Base-by-base conservation (phyloP, 2,888 invertebrate species). In the Masnerella sp. region DNA sequence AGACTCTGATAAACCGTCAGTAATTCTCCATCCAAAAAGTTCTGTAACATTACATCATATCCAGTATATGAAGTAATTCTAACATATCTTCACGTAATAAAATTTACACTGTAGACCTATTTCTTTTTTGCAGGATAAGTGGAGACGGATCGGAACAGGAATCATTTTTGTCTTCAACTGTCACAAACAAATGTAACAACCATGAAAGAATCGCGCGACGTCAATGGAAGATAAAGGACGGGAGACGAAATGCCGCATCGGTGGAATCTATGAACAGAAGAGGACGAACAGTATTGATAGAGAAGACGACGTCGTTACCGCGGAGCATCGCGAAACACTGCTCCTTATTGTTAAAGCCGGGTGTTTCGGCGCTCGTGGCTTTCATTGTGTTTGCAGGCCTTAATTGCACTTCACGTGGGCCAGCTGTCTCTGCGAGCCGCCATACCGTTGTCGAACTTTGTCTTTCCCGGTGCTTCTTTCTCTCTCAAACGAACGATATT, bases 381-480 rank as follows among this genome's bases (percentile, higher is more conserved):
- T 61, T 56, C 56, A 18, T 56, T 62, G 42, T 38, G 62, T 45
- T 62, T 62, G 56, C 61, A 47, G 54, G 47, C 38, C 69, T 69
- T 69, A 69, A 69, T 69, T 69, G 61, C 61, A 54, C 52, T 47
- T 54, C 61, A 54, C 61, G 47, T 69, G 69, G 69, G 54, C 69
- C 69, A 69, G 69, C 69, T 69, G 69, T 47, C 36, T 61, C 47
- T 69, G 42, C 34, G 56, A 68, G 42, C 45, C 18, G 49, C 51
- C 68, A 43, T 43, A 25, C 43, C 17, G 43, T 28, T 18, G 20
- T 17, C 51, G 51, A 40, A 20, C 52, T 43, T 52, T 32, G 3
- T 34, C 11, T 43, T 12, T 40, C 42, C 14, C 25, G 43, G 9
- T 45, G 22, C 8, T 20, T 25, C 30, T 17, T 14, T 28, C 38